Evolutionary conservation across 2,888 invertebrate genomes (phyloP).

Genomic region (Parnassius smintheus): DNA sequence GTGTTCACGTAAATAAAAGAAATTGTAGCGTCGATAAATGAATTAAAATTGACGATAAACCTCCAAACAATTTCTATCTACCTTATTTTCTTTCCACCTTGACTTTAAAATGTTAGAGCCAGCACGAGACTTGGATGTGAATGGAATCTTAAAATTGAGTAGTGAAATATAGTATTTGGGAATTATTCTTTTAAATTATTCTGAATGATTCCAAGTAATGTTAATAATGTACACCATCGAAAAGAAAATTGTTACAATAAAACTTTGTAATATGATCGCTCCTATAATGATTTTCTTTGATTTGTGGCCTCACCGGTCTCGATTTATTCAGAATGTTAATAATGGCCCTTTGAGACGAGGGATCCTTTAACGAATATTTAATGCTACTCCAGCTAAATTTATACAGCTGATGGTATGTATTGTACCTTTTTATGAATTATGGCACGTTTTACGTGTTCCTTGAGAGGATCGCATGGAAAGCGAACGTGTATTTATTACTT

Average conservation of each 20-base stretch:
- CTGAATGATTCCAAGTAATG: too few species aligned
- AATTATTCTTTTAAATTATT: too few species aligned
- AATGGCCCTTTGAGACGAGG: constrained; percentile 57
- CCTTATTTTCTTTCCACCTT: too few species aligned
- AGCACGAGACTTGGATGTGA: too few species aligned
- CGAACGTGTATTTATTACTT: not conserved
- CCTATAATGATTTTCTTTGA: constrained; percentile 25
- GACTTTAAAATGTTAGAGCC: too few species aligned
- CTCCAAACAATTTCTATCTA: too few species aligned
- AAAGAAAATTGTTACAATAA: not conserved
- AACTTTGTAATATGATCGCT: not conserved
- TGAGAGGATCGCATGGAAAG: constrained; percentile 8
- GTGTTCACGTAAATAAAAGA: too few species aligned
- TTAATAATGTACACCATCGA: too few species aligned
- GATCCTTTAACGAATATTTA: constrained; percentile 75
- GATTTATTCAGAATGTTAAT: constrained; percentile 70
- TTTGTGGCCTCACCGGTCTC: constrained; percentile 36
- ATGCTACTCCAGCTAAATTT: constrained; percentile 60
- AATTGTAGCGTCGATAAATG: too few species aligned
- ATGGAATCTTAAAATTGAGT: too few species aligned
- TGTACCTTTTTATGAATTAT: constrained; percentile 16
- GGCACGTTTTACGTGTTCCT: constrained; percentile 3
- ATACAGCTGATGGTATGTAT: constrained; percentile 37
- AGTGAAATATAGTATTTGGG: too few species aligned
- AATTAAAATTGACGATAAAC: too few species aligned